Evolutionary conservation across 2,888 invertebrate genomes (phyloP).

Genomic region (Andrena fulva): DNA sequence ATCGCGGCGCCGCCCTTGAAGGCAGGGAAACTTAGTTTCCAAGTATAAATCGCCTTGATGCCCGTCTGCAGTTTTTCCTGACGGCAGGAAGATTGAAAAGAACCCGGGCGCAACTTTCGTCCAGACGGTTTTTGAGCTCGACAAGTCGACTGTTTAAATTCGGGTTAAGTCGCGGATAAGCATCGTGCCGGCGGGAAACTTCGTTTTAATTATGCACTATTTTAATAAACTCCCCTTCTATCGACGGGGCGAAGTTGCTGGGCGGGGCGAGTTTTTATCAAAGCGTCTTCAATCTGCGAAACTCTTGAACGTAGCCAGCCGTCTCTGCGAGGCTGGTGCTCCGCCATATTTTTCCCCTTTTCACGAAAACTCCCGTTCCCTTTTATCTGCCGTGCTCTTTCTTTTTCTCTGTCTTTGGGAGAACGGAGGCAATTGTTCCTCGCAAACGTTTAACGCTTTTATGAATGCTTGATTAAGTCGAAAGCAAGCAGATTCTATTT

Average conservation of each 20-base stretch:
- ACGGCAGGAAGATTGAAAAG: conserved; percentile 33
- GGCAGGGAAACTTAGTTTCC: conserved; percentile 29
- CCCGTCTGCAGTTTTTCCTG: conserved; percentile 30
- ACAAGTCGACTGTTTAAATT: conserved; percentile 58
- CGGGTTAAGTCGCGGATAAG: conserved; percentile 54
- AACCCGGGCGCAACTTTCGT: conserved; percentile 24
- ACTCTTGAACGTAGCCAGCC: conserved; percentile 31
- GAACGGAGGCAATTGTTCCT: neutral
- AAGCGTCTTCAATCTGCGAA: conserved; percentile 42
- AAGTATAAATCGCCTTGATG: conserved; percentile 47
- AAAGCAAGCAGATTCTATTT: neutral
- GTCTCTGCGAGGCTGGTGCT: conserved; percentile 20
- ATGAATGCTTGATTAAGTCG: neutral
- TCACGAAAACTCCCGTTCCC: conserved; percentile 23
- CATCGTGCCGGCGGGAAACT: conserved; percentile 40
- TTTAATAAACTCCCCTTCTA: conserved; percentile 52
- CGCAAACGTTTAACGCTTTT: neutral
- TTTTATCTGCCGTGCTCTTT: neutral
- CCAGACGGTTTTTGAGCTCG: conserved; percentile 39
- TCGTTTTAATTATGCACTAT: conserved; percentile 53
- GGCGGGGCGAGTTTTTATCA: conserved; percentile 46
- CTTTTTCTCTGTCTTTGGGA: neutral
- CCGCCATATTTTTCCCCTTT: conserved; percentile 25
- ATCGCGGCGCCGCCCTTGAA: neutral
- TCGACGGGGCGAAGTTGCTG: conserved; percentile 34